Evolutionary conservation across 2,888 invertebrate species (phyloP).

Genomic region (Euproctis similis): DNA sequence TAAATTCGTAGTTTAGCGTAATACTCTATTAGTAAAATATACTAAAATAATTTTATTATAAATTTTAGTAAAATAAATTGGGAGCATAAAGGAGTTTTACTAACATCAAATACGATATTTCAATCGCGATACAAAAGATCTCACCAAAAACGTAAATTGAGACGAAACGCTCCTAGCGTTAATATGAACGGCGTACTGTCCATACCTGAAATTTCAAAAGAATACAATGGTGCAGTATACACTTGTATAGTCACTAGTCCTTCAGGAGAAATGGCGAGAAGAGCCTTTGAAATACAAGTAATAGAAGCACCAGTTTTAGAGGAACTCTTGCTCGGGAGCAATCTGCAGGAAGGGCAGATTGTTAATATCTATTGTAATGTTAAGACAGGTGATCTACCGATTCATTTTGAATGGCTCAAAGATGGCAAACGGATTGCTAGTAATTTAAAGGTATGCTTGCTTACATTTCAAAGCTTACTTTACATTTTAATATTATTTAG

Average conservation of each 20-base stretch:
- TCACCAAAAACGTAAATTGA: slow-evolving; percentile 33
- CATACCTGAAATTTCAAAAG: slow-evolving; percentile 77
- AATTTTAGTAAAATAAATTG: slow-evolving; percentile 65
- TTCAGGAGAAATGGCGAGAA: slow-evolving; percentile 75
- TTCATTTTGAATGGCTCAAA: slow-evolving; percentile 82
- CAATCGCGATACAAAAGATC: slow-evolving; percentile 53
- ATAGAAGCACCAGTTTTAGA: slow-evolving; percentile 87
- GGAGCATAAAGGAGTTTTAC: slow-evolving; percentile 58
- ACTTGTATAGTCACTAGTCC: slow-evolving; percentile 86
- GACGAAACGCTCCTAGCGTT: slow-evolving; percentile 46
- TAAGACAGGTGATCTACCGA: slow-evolving; percentile 81
- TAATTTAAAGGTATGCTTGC: slow-evolving; percentile 72
- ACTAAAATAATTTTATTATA: no score
- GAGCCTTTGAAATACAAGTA: slow-evolving; percentile 80
- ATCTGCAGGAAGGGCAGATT: slow-evolving; percentile 87
- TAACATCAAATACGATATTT: slow-evolving; percentile 52
- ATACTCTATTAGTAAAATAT: no score
- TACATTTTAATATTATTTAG: no score
- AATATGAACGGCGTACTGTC: slow-evolving; percentile 75
- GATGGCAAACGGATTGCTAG: slow-evolving; percentile 79
- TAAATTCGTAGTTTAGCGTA: no score
- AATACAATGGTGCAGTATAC: slow-evolving; percentile 83
- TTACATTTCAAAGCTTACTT: no score
- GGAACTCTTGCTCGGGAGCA: slow-evolving; percentile 86
- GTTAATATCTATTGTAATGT: slow-evolving; percentile 89